Evolutionary conservation across 64 coral and sea anemone genomes (phyloP), one percentile per base, ranked within the genome.

Genomic region (Actinia equina): DNA sequence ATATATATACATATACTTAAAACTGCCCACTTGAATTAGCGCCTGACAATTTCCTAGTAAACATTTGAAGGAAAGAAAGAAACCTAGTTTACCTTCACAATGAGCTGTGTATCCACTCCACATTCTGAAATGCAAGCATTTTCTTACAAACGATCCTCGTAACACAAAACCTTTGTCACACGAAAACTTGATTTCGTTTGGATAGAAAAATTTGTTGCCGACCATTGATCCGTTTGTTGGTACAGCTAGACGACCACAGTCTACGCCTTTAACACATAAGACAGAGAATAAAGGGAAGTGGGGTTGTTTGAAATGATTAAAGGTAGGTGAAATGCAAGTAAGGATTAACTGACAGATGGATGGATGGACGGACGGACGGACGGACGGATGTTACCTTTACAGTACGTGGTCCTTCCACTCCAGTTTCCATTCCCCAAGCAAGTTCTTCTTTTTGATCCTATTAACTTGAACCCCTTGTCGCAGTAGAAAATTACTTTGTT

Each of bases 371-470:
- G 46, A 19, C 62, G 11, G 76, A 78, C 17, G 89, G 76, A 45
- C 44, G 82, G 44, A 85, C 86, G 30, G 70, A 42, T 41, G 23
- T 52, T 52, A 91, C 89, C 89, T 86, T 43, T 27, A 80, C 89
- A 91, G 10, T 19, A 52, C 7, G 58, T 86, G 67, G 30, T 42
- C 30, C 86, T 80, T 56, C 89, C 89, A 77, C 89, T 91, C 89
- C 89, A 91, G 2, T 5, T 52, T 2, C 83, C 83, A 78, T 94
- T 52, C 62, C 62, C 53, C 58, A 54, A 45, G 64, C 93, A 94
- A 9, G n/a, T 77, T 84, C 93, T 83, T 77, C 23, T 77, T 37
- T 60, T 54, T 22, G 93, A 87, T 45, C 93, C 93, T 56, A 62
- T 76, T 53, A 83, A 83, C 10, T 43, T 87, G 88, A 87, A 90